Conservation (phyloP, 2,113 vertebrate species). For the Actinemys pallida region DNA sequence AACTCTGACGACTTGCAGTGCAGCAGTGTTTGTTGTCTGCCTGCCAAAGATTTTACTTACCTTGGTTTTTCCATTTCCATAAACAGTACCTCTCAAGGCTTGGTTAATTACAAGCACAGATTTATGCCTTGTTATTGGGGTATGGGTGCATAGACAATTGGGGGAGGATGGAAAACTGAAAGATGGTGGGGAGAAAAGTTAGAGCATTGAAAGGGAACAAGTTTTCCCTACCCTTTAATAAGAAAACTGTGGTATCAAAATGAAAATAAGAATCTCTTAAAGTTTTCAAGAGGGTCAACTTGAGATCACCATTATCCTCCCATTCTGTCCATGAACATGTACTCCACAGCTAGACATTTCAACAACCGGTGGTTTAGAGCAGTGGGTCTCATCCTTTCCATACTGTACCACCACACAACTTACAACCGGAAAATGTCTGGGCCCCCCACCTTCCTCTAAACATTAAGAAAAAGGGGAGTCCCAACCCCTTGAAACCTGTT, state of each 20-base stretch:
- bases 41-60: neutral
- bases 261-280: neutral
- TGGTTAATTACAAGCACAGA: neutral
- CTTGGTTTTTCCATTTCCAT: accelerated
- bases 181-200: neutral
- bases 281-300: neutral
- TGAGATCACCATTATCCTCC: neutral
- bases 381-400: neutral
- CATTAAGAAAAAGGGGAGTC: too few relatives aligned
- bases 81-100: neutral
- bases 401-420: neutral
- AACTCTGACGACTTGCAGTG: accelerated
- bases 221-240: neutral
- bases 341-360: neutral
- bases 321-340: neutral
- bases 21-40: neutral
- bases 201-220: neutral
- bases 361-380: neutral
- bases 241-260: neutral
- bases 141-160: neutral
- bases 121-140: neutral
- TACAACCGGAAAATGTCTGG: neutral
- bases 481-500: neutral
- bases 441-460: neutral
- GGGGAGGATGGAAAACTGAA: neutral